phyloP scores from a whole-genome alignment of 2,113 vertebrate genomes.

The Podocnemis expansa region DNA sequence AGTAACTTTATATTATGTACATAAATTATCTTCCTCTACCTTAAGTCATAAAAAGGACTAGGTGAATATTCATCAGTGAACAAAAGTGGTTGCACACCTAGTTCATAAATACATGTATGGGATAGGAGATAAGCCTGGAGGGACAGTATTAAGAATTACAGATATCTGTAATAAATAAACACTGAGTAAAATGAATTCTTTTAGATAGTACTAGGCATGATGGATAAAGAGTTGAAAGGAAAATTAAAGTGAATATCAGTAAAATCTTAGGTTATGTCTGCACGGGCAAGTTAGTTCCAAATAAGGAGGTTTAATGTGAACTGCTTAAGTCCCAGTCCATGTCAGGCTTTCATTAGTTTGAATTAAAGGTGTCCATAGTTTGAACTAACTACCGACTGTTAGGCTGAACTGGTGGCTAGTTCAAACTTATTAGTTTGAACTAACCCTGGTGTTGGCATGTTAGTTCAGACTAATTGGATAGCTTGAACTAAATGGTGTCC shows the following conservation, averaged over 20 bases:
- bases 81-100: background rate
- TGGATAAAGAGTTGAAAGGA: accelerated
- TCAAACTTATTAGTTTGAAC: too few species aligned
- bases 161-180: background rate
- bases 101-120: background rate
- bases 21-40: background rate
- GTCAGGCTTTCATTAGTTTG: too few species aligned
- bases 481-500: too few species aligned
- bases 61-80: background rate
- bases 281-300: too few species aligned
- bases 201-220: background rate
- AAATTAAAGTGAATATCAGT: background rate
- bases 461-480: too few species aligned
- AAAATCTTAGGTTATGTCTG: too few species aligned
- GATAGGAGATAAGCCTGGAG: background rate
- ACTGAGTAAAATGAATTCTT: background rate
- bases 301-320: too few species aligned
- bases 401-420: too few species aligned
- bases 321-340: too few species aligned
- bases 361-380: too few species aligned
- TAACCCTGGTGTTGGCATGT: too few species aligned
- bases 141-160: background rate
- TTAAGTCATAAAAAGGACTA: background rate
- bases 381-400: too few species aligned
- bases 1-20: background rate